These are phyloP conservation scores for Leucoraja ocellata DNA, from an alignment of 2,797 vertebrate species.

Conservation along the genomic window DNA sequence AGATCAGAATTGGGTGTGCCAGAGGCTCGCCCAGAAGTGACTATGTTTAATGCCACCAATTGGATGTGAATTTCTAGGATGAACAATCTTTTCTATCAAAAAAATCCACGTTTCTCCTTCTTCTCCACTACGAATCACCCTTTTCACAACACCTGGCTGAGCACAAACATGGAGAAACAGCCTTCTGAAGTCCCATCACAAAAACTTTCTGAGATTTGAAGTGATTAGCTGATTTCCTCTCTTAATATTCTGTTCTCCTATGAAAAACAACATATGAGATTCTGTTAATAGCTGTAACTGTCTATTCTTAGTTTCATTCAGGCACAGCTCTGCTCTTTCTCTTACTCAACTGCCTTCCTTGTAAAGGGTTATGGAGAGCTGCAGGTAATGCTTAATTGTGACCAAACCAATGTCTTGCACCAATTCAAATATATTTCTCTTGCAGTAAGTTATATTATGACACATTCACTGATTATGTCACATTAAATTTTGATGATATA, in stretches of 20 bases:
- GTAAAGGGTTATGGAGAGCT: background rate
- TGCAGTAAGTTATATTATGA: background rate
- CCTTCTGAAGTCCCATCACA: background rate
- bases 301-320: background rate
- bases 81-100: background rate
- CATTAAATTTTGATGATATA: background rate
- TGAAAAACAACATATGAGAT: background rate
- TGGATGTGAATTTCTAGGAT: no score
- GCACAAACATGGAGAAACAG: background rate
- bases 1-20: background rate
- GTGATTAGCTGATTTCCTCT: background rate
- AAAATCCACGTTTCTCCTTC: background rate
- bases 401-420: background rate
- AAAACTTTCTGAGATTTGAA: background rate
- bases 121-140: background rate
- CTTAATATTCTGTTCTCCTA: background rate
- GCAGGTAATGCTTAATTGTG: background rate
- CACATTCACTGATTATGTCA: constrained; percentile 16
- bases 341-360: background rate
- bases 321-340: background rate
- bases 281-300: background rate
- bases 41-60: no score
- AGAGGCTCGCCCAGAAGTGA: background rate
- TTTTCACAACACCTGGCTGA: background rate
- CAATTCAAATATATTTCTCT: background rate